Evolutionary conservation across 2,797 vertebrate species (phyloP).

Genomic region (Argentina silus): DNA sequence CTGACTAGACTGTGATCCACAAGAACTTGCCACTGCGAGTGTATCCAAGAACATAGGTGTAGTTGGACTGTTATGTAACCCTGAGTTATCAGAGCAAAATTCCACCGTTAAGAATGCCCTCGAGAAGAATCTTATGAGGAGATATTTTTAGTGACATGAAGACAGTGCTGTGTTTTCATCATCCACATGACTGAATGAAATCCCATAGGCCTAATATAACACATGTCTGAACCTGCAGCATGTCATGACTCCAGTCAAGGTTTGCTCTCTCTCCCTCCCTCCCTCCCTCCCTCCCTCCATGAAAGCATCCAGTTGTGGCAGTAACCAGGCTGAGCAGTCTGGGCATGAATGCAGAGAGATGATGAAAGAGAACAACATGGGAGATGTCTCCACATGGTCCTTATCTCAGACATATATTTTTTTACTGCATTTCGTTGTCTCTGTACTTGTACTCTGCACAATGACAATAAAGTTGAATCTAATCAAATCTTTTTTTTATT

Average conservation of each 20-base stretch:
- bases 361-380: neutral
- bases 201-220: neutral
- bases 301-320: neutral
- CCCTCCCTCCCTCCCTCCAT: neutral
- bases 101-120: too few species aligned
- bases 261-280: neutral
- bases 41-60: too few species aligned
- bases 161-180: neutral
- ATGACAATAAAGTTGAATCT: too few species aligned
- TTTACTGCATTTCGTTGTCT: neutral
- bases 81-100: too few species aligned
- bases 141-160: neutral
- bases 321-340: neutral
- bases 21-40: too few species aligned
- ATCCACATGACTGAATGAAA: neutral
- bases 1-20: too few species aligned
- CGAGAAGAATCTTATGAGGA: too few species aligned
- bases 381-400: neutral
- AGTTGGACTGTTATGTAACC: too few species aligned
- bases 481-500: too few species aligned
- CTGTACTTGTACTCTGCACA: too few species aligned
- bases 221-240: constrained; percentile 10
- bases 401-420: neutral
- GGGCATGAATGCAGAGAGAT: neutral
- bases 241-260: neutral